phyloP scores from a whole-genome alignment of 2,797 vertebrate genomes.

The Rhodeus uyekii region DNA sequence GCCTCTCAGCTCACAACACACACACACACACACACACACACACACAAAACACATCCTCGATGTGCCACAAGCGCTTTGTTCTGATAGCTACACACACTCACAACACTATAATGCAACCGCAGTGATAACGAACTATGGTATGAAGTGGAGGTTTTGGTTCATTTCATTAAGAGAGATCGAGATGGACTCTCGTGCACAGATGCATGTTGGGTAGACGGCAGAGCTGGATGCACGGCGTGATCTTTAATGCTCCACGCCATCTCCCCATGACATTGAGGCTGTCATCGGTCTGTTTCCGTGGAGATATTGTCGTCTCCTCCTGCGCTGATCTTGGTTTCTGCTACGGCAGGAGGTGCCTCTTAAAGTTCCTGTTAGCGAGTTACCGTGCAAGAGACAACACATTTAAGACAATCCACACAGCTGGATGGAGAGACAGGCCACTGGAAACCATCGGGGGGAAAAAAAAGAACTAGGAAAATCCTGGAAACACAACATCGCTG shows the following conservation, averaged over 20 bases:
- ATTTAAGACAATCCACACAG: slow-evolving; percentile 71
- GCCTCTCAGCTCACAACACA: slow-evolving; percentile 62
- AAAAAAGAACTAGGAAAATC: slow-evolving; percentile 31
- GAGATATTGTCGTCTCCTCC: slow-evolving; percentile 71
- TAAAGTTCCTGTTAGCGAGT: slow-evolving; percentile 79
- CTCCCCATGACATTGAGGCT: slow-evolving; percentile 66
- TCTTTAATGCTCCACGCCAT: slow-evolving; percentile 59
- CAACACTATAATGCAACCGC: slow-evolving; percentile 45
- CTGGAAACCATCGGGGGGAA: slow-evolving; percentile 6
- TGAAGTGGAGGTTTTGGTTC: slow-evolving; percentile 49
- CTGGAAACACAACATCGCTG: slow-evolving; percentile 28
- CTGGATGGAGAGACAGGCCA: slow-evolving; percentile 46
- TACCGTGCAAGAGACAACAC: slow-evolving; percentile 74
- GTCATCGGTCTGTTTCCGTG: slow-evolving; percentile 71
- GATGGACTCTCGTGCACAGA: slow-evolving; percentile 46
- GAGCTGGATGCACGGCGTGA: slow-evolving; percentile 44
- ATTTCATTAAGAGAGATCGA: slow-evolving; percentile 46
- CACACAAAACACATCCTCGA: not conserved
- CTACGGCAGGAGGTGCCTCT: slow-evolving; percentile 77
- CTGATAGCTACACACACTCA: slow-evolving; percentile 37
- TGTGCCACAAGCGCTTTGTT: slow-evolving; percentile 37
- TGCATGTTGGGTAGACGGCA: slow-evolving; percentile 45
- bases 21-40: slow-evolving; percentile 43
- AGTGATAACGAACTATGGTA: slow-evolving; percentile 41
- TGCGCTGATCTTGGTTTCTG: slow-evolving; percentile 67